phyloP scores from a whole-genome alignment of 1,140 invertebrate species.

The Brachionus plicatilis region DNA sequence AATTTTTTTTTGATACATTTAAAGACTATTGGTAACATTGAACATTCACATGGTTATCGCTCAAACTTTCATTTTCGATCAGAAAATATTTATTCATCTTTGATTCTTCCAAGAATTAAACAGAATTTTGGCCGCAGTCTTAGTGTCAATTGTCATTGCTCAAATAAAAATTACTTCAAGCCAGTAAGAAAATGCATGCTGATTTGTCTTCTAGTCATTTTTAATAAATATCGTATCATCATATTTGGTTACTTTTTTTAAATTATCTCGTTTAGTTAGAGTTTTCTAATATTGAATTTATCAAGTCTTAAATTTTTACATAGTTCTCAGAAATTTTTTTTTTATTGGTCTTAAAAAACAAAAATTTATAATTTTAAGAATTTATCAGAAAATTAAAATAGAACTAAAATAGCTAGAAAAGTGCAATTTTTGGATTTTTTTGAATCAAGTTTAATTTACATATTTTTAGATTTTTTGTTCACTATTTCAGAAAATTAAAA shows the following conservation, averaged over 20 bases:
- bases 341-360: neutral
- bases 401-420: neutral
- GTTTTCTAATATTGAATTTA: neutral
- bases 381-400: neutral
- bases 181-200: neutral
- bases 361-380: neutral
- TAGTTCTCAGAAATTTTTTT: neutral
- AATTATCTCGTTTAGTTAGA: neutral
- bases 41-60: neutral
- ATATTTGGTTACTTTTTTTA: neutral
- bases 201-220: neutral
- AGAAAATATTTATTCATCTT: neutral
- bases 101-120: neutral
- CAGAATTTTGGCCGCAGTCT: neutral
- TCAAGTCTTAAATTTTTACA: neutral
- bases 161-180: neutral
- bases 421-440: neutral
- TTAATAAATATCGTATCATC: neutral
- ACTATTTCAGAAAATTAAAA: neutral
- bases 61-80: neutral
- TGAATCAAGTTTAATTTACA: neutral
- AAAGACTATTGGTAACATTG: neutral
- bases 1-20: neutral
- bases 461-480: neutral
- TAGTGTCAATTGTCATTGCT: neutral